These are phyloP conservation scores for Clarias laeviceps DNA, from an alignment of 2,797 vertebrate species.

Conservation along the genomic window DNA sequence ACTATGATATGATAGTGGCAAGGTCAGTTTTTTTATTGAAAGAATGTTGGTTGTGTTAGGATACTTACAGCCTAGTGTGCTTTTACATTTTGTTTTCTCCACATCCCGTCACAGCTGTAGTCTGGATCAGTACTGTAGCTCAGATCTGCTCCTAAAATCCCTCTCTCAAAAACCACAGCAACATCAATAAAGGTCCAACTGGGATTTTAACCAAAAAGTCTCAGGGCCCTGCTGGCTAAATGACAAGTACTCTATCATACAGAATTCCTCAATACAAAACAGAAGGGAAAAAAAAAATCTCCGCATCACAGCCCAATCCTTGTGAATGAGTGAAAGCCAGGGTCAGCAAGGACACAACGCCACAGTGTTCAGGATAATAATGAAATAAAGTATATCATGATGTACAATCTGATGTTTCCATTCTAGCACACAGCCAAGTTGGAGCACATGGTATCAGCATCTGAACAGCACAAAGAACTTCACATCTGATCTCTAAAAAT, in stretches of 20 bases:
- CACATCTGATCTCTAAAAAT: neutral
- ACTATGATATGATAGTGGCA: neutral
- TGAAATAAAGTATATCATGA: neutral
- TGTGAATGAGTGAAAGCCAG: neutral
- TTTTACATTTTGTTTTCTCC: conserved; percentile 8
- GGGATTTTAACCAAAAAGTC: conserved; percentile 44
- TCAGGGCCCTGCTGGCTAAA: conserved; percentile 39
- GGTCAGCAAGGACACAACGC: neutral
- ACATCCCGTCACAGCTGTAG: conserved; percentile 5
- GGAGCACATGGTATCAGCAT: neutral
- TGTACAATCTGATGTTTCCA: neutral
- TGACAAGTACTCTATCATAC: conserved; percentile 44
- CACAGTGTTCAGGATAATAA: neutral
- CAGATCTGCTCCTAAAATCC: conserved; percentile 43
- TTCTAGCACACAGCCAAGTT: neutral
- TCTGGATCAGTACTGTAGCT: conserved; percentile 45
- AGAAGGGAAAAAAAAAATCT: neutral
- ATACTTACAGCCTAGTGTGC: neutral
- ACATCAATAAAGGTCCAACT: conserved; percentile 53
- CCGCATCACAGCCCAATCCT: neutral
- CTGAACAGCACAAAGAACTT: neutral
- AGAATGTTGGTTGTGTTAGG: neutral
- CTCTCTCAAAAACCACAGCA: conserved; percentile 43
- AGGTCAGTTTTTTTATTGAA: neutral
- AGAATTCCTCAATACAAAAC: conserved; percentile 39